These are phyloP conservation scores for Hephaestus fuliginosus DNA, from an alignment of 2,797 vertebrate species.

Conservation along the genomic window DNA sequence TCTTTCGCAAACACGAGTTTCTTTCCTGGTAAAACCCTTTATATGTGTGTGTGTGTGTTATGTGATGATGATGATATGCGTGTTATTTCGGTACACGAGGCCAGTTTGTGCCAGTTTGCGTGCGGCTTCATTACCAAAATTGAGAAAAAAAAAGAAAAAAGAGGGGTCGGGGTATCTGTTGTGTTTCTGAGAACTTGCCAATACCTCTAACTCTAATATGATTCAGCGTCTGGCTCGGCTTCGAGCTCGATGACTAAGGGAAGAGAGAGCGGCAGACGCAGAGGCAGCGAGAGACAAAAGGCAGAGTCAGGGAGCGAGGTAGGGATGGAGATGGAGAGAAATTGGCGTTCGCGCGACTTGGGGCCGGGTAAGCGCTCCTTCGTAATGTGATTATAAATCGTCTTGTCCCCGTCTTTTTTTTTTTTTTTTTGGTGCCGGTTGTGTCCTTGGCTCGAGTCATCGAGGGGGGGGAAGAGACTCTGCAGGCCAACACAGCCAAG, in stretches of 20 bases:
- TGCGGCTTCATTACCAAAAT: constrained; percentile 32
- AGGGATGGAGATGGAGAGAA: constrained; percentile 55
- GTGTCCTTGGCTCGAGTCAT: constrained; percentile 49
- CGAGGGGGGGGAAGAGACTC: constrained; percentile 21
- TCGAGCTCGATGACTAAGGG: constrained; percentile 67
- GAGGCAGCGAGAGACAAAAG: constrained; percentile 57
- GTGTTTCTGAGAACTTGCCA: constrained; percentile 65
- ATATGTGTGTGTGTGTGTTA: not conserved
- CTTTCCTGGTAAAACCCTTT: constrained; percentile 35
- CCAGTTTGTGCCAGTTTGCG: not conserved
- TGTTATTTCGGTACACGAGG: not conserved
- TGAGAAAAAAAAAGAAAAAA: constrained; percentile 9
- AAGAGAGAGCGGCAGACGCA: constrained; percentile 38
- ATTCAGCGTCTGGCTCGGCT: constrained; percentile 68
- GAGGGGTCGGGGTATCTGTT: constrained; percentile 23
- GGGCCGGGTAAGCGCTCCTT: constrained; percentile 25
- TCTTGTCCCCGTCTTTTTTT: constrained; percentile 52
- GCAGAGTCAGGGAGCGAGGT: constrained; percentile 49
- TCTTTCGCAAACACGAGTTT: constrained; percentile 37
- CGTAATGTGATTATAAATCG: constrained; percentile 69
- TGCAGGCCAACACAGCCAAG: constrained; percentile 35
- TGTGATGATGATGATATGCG: not conserved
- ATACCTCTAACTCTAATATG: constrained; percentile 54
- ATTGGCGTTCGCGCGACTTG: constrained; percentile 40
- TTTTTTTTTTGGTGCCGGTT: constrained; percentile 15